These are phyloP conservation scores for Augochlorella aurata DNA, from an alignment of 2,888 invertebrate genomes.

Conservation along the genomic window DNA sequence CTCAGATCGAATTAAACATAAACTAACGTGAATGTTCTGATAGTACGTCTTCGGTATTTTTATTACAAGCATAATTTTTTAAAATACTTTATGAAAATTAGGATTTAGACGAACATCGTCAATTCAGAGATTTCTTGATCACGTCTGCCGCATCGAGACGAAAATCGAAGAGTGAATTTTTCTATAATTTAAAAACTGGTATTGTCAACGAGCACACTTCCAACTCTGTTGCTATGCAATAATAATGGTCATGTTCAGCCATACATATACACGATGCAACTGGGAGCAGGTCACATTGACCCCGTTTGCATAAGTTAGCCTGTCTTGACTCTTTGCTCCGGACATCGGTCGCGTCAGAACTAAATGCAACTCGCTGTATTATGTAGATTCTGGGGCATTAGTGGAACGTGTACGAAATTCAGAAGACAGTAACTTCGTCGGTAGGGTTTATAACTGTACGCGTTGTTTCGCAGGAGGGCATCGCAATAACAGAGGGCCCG, in stretches of 20 bases:
- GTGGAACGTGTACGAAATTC: constrained; percentile 21
- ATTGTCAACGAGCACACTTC: neutral
- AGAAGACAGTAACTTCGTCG: constrained; percentile 5
- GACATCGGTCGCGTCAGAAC: constrained; percentile 15
- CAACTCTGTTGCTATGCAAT: neutral
- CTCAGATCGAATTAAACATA: no score
- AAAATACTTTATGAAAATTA: neutral
- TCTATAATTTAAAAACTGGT: no score
- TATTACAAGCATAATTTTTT: no score
- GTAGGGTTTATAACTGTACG: neutral
- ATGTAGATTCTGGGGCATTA: constrained; percentile 31
- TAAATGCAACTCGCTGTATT: constrained; percentile 18
- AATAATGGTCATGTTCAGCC: neutral
- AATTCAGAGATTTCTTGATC: neutral
- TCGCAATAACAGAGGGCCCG: neutral
- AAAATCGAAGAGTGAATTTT: neutral
- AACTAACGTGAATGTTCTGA: no score
- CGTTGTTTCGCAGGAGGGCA: neutral
- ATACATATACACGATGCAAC: neutral
- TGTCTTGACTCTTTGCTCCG: constrained; percentile 24
- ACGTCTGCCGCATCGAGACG: no score
- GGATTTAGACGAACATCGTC: neutral
- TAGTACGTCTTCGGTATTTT: no score
- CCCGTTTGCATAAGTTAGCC: constrained; percentile 34
- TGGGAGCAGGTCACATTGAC: constrained; percentile 11